These are phyloP conservation scores for Aptenodytes patagonicus DNA, from an alignment of 2,113 vertebrate species.

Conservation along the genomic window DNA sequence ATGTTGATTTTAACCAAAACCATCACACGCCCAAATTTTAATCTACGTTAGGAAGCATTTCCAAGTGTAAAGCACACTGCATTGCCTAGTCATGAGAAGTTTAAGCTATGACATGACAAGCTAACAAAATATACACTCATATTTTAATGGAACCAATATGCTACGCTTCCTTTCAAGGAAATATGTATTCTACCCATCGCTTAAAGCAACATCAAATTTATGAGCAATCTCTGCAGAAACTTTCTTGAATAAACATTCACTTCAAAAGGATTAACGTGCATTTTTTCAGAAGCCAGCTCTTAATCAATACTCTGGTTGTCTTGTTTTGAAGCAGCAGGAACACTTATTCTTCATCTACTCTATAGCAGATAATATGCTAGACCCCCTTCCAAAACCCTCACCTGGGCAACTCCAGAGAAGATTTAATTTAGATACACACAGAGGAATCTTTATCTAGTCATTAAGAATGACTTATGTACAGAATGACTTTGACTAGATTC, in stretches of 20 bases:
- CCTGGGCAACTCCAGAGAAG: background rate
- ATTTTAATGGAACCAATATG: constrained; percentile 1
- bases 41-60: background rate
- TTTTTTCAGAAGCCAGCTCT: background rate
- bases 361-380: background rate
- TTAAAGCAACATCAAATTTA: constrained; percentile 14
- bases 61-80: background rate
- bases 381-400: background rate
- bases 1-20: constrained; percentile 6
- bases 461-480: background rate
- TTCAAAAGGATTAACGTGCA: background rate
- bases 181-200: background rate
- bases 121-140: background rate
- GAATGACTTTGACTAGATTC: background rate
- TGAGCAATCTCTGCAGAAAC: background rate
- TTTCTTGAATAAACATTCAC: constrained; percentile 6
- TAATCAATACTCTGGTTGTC: background rate
- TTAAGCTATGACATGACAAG: background rate
- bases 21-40: background rate
- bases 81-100: background rate
- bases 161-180: background rate
- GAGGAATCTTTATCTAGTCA: background rate
- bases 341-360: background rate
- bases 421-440: background rate
- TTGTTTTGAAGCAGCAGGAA: background rate